These are phyloP conservation scores for Germaria angustata DNA, from an alignment of 2,888 invertebrate genomes.

Conservation along the genomic window DNA sequence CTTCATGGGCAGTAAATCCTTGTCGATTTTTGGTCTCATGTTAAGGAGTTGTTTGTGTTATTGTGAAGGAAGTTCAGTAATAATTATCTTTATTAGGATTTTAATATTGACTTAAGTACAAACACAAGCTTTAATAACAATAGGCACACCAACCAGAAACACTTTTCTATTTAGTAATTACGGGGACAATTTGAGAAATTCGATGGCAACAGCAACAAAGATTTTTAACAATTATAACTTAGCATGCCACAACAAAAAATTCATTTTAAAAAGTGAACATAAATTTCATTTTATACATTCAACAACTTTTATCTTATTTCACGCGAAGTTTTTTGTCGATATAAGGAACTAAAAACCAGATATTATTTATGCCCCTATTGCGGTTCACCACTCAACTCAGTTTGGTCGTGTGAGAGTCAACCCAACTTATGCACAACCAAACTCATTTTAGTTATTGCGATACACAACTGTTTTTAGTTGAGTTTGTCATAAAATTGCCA, in stretches of 20 bases:
- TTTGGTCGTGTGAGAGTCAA: too few species aligned
- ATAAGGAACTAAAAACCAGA: not conserved
- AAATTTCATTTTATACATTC: not conserved
- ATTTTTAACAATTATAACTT: not conserved
- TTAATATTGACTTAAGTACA: constrained; percentile 21
- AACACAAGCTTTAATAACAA: not conserved
- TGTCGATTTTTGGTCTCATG: constrained; percentile 82
- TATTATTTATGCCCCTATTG: too few species aligned
- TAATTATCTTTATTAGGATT: constrained; percentile 22
- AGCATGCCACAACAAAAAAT: constrained; percentile 14
- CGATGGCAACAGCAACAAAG: not conserved
- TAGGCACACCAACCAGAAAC: not conserved
- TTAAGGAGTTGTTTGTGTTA: constrained; percentile 20
- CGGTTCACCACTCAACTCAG: too few species aligned
- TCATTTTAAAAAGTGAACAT: not conserved
- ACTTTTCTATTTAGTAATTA: constrained; percentile 28
- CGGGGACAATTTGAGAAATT: constrained; percentile 14
- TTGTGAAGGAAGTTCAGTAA: constrained; percentile 3
- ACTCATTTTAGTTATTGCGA: too few species aligned
- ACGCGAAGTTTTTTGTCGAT: not conserved
- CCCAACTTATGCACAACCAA: too few species aligned
- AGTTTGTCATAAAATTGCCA: too few species aligned
- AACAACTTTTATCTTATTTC: not conserved
- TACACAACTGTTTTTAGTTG: too few species aligned
- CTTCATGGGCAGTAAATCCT: constrained; percentile 90